Conservation (phyloP, 2,113 vertebrate species). For the Myxocyprinus asiaticus region DNA sequence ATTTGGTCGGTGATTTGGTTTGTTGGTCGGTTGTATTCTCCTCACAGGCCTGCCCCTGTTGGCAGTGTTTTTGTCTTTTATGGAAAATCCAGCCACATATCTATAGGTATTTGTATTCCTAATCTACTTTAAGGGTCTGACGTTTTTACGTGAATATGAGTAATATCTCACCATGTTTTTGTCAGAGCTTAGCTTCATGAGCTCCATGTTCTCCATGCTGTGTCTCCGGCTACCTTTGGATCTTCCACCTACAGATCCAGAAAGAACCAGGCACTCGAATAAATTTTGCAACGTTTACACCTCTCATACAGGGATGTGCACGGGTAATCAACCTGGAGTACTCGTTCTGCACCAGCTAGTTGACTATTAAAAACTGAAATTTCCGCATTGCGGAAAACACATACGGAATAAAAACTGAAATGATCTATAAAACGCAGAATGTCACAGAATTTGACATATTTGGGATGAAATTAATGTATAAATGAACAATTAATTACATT, state of each 20-base stretch:
- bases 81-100: neutral
- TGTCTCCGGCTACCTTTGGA: conserved; percentile 72
- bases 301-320: no score
- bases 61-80: neutral
- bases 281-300: no score
- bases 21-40: conserved; percentile 83
- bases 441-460: no score
- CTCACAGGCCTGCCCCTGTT: conserved; percentile 8
- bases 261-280: neutral
- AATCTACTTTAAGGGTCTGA: neutral
- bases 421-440: no score
- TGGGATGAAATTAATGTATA: no score
- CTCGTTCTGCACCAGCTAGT: no score
- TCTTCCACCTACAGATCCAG: conserved; percentile 71
- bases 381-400: no score
- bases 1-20: conserved; percentile 79
- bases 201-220: conserved; percentile 87
- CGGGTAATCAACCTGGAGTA: no score
- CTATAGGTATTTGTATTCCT: neutral
- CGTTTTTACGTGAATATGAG: neutral
- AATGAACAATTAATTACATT: no score
- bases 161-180: conserved; percentile 64
- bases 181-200: conserved; percentile 80
- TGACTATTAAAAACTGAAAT: no score
- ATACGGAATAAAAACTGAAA: no score